Base-by-base conservation (phyloP, 2,113 vertebrate species). In the Oreochromis spilurus region DNA sequence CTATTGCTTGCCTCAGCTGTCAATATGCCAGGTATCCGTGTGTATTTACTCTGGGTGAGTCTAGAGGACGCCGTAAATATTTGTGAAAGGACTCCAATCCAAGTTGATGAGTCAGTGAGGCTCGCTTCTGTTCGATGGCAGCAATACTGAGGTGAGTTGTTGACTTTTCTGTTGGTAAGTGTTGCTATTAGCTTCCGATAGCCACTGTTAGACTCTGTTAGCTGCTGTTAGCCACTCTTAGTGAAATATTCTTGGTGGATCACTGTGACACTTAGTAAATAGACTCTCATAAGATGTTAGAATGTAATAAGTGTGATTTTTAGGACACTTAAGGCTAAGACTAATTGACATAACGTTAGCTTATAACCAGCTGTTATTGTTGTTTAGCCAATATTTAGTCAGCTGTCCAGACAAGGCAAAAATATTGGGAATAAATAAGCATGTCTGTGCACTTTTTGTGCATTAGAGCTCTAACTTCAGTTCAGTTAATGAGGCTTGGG, bases 151-250 rank as follows among this genome's bases (percentile, higher is more conserved):
- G 62, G 34, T 67, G 19, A 67, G 3, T 40, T 67, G 36, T 67
- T 67, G 36, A 65, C 60, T 21, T 67, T 21, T 65, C 60, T 3
- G 60, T 65, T 36, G 31, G 7, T 21, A 65, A 65, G 34, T 21
- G 34, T 38, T 38, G 60, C 34, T 38, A 13, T 65, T 38, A 65
- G 34, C 34, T 9, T 65, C 60, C 3, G 31, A 1, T 65, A 38
- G 31, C 10, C 0, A 1, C 60, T 1, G 31, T 65, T 62, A 34
- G 57, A 0, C 14, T 17, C 16, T 60, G 29, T 1, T 58, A 31
- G 55, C 55, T 2, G 0, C 31, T 3, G 16, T 62, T 62, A 36
- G 60, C 60, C 19, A 1, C 19, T 38, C 4, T 65, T 2, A 40
- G 62, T 8, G 11, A 67, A 40, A 67, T 40, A 38, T 67, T 67